Evolutionary conservation across 1,140 invertebrate genomes (phyloP), one percentile per base, ranked within the genome.

Genomic region (Rhopalosiphum maidis): DNA sequence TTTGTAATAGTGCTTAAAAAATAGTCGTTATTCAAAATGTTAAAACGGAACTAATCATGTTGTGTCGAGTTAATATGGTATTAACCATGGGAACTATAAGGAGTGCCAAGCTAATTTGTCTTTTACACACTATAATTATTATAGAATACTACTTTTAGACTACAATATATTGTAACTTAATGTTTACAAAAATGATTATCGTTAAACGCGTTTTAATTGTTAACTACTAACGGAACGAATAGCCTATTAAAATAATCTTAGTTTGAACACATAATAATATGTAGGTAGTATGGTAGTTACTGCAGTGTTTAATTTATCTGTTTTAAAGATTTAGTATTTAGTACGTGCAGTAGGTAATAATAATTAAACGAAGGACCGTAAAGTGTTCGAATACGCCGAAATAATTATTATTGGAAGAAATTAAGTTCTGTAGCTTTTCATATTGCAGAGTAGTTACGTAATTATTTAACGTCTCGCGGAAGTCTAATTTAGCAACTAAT

Each of bases 41-140:
- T 88, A 48, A 54, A 89, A 54, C 48, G 46, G 37, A 88, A 89
- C 87, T 54, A 89, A 89, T 89, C 48, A 54, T 22, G 48, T 54
- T 89, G 21, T 11, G 87, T 89, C 87, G 46, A 51, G 86, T 54
- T 88, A 54, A 89, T 54, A 89, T 54, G 87, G 21, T 37, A 54
- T 89, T 35, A 89, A 54, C 48, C n/a, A 54, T 51, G 87, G 48
- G 87, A 87, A 87, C 43, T 25, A 46, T 86, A 2, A n/a, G 35
- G 43, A 88, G 86, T 88, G 48, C 48, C 48, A 54, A 48, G 86
- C 43, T 54, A 51, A 54, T 89, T 89, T 89, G 87, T 89, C 87
- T 54, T 89, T 54, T 23, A 25, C 4, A 30, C 43, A 21, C 23
- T 18, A 9, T 87, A n/a, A 87, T 87, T 46, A 87, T 87, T 85